Percentiles rank a stretch among this genome's conserved stretches.
These are phyloP conservation scores for Cyclopterus lumpus DNA, from an alignment of 2,797 vertebrate species.

Conservation along the genomic window DNA sequence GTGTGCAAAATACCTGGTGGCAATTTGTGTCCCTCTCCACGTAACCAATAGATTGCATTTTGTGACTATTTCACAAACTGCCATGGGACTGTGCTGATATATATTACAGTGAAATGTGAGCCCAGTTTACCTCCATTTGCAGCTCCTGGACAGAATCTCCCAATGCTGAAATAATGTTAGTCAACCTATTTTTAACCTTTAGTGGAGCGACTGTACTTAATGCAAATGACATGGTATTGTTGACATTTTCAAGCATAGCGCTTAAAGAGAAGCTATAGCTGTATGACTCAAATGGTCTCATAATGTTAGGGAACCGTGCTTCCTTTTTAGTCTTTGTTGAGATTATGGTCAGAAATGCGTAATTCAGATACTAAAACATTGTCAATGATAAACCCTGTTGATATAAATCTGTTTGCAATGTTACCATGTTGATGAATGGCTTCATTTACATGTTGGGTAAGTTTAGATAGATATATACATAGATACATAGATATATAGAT, in stretches of 20 bases:
- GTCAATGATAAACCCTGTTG: not conserved
- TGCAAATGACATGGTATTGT: not conserved
- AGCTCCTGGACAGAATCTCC: not conserved
- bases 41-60: not conserved
- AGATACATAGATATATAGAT: too few relatives aligned
- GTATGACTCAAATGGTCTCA: not conserved
- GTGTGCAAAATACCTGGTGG: not conserved
- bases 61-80: not conserved
- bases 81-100: too few relatives aligned
- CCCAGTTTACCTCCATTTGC: not conserved
- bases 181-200: not conserved
- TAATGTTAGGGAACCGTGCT: not conserved
- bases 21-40: not conserved
- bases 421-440: not conserved
- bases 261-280: not conserved
- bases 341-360: not conserved
- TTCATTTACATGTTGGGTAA: not conserved
- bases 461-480: too few relatives aligned
- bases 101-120: not conserved
- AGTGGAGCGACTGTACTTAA: not conserved
- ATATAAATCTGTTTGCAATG: not conserved
- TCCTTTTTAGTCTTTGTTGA: not conserved
- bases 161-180: not conserved
- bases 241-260: not conserved
- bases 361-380: not conserved